phyloP scores from a whole-genome alignment of 2,113 vertebrate species.

The Prunella himalayana region DNA sequence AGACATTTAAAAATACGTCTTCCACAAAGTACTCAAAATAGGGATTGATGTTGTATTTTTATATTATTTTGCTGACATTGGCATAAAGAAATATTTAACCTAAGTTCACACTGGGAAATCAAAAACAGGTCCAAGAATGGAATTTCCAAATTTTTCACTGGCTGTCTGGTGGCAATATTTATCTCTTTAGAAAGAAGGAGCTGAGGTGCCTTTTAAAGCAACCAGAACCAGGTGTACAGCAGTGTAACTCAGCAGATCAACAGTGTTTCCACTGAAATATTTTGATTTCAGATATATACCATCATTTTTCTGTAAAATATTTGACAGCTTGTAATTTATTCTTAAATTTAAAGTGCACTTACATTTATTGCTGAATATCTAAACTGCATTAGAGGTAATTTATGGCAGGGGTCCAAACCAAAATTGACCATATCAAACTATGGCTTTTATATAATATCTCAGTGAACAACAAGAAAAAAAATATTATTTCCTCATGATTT shows the following conservation, averaged over 20 bases:
- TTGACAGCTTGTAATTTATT: not conserved
- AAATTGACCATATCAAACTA: not conserved
- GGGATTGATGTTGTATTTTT: not conserved
- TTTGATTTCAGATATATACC: not conserved
- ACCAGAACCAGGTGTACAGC: not conserved
- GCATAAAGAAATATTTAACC: not conserved
- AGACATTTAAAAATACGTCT: conserved; percentile 6
- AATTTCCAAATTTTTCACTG: not conserved
- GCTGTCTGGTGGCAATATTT: not conserved
- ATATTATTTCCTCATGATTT: not conserved
- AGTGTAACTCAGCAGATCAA: not conserved
- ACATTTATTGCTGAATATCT: not conserved
- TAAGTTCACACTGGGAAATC: not conserved
- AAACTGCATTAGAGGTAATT: not conserved
- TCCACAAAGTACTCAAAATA: not conserved
- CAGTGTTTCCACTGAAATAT: not conserved
- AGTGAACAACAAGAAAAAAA: not conserved
- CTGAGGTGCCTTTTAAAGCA: conserved; percentile 14
- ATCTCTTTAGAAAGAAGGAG: not conserved
- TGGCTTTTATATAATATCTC: not conserved
- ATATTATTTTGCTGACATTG: conserved; percentile 4
- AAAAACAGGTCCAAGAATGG: not conserved
- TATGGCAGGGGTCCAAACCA: not conserved
- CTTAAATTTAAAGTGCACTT: not conserved
- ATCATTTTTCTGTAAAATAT: not conserved